These are phyloP conservation scores for Pseudomyrmex gracilis DNA, from an alignment of 1,140 invertebrate genomes.

Conservation along the genomic window DNA sequence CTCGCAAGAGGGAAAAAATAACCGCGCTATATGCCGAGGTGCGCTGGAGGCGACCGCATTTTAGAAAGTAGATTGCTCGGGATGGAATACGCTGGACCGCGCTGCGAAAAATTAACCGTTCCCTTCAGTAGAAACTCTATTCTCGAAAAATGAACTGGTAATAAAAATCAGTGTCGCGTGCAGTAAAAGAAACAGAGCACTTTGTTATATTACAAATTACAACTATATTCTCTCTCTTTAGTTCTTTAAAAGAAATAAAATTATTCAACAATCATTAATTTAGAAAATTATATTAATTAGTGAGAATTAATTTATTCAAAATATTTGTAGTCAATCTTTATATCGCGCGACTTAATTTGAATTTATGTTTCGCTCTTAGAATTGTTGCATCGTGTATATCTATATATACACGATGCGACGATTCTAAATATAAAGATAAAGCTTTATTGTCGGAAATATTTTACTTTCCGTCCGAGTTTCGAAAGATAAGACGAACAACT, in stretches of 20 bases:
- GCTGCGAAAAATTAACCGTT: conserved; percentile 33
- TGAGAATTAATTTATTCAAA: too few species aligned
- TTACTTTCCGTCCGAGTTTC: conserved; percentile 31
- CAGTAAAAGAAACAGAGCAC: not conserved
- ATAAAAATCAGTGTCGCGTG: conserved; percentile 9
- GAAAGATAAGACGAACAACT: conserved; percentile 14
- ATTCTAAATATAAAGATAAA: not conserved
- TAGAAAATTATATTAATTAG: too few species aligned
- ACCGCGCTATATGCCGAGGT: conserved; percentile 26
- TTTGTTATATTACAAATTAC: not conserved
- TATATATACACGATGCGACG: too few species aligned
- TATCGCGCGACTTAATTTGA: not conserved
- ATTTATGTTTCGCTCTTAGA: not conserved
- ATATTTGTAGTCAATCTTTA: too few species aligned
- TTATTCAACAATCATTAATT: too few species aligned
- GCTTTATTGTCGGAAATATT: conserved; percentile 8
- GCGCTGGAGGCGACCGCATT: conserved; percentile 41
- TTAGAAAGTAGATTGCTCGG: conserved; percentile 48
- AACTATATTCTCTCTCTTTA: not conserved
- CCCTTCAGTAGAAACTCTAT: not conserved
- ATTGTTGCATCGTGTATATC: too few species aligned
- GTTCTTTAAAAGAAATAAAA: too few species aligned
- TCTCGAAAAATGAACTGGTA: not conserved
- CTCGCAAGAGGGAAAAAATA: conserved; percentile 48
- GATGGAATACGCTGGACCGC: conserved; percentile 7